Conservation (phyloP, 2,888 invertebrate genomes). For the Calliphora vomitoria region DNA sequence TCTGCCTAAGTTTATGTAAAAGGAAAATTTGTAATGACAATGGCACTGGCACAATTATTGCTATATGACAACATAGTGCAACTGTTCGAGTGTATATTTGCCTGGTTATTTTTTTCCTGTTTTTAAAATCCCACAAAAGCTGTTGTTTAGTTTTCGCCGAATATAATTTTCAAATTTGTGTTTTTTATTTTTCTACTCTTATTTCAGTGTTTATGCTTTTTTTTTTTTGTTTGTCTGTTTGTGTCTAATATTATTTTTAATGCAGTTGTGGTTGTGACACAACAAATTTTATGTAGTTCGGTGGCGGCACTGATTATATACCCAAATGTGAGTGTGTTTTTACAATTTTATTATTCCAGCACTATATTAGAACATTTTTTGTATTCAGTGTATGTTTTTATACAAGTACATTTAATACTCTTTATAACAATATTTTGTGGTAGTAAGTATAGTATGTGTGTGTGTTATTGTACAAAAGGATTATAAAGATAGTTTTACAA, state of each 20-base stretch:
- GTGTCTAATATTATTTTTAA: conserved; percentile 46
- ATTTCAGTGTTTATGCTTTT: not conserved
- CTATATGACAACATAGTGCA: conserved; percentile 3
- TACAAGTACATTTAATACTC: conserved; percentile 28
- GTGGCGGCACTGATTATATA: conserved; percentile 54
- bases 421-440: conserved; percentile 14
- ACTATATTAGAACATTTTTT: not conserved
- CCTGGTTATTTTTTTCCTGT: not conserved
- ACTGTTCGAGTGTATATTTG: conserved; percentile 10
- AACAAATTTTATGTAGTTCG: conserved; percentile 56
- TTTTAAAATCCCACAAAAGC: conserved; percentile 26
- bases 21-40: conserved; percentile 53
- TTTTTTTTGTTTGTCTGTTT: conserved; percentile 23
- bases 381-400: not conserved
- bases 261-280: conserved; percentile 56
- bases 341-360: not conserved
- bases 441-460: not conserved
- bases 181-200: not conserved
- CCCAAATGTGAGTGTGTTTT: not conserved
- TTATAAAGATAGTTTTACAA: conserved; percentile 12
- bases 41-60: conserved; percentile 53
- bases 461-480: conserved; percentile 30
- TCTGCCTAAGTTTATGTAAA: conserved; percentile 21
- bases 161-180: conserved; percentile 39
- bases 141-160: conserved; percentile 41